These are phyloP conservation scores for Chondrosia reniformis DNA, from an alignment of 37 sponge, comb jelly and placozoan genomes.

Conservation along the genomic window DNA sequence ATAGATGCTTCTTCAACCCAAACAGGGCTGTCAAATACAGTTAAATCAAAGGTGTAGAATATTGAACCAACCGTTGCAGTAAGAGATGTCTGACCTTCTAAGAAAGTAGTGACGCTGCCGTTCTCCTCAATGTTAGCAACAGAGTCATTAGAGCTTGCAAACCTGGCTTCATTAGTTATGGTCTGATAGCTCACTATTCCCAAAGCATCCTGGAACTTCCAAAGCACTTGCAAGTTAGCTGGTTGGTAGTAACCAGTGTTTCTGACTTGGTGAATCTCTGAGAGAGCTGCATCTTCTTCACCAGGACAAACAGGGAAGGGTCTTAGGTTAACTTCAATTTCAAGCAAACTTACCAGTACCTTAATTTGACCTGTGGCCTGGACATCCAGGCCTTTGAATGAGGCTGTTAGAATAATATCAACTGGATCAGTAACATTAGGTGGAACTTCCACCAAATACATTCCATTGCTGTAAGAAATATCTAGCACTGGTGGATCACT, in stretches of 20 bases:
- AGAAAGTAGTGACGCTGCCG: neutral
- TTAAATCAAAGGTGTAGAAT: neutral
- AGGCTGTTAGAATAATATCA: neutral
- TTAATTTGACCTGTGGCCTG: neutral
- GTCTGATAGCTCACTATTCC: neutral
- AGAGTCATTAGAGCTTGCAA: neutral
- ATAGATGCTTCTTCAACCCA: constrained; percentile 1
- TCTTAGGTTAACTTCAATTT: neutral
- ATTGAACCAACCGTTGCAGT: neutral
- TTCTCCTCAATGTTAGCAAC: neutral
- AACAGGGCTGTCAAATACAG: neutral
- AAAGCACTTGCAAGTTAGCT: neutral
- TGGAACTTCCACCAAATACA: neutral
- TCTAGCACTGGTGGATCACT: neutral
- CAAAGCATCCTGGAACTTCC: neutral
- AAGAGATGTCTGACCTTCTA: neutral
- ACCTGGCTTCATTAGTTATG: neutral
- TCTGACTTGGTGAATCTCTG: neutral
- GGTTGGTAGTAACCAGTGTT: neutral
- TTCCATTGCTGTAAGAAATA: neutral
- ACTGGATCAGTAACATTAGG: neutral
- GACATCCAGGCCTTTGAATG: neutral
- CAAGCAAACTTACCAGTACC: neutral
- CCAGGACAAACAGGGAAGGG: neutral
- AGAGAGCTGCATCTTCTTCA: neutral